Evolutionary conservation across 2,888 invertebrate species (phyloP), one percentile per base, ranked within the genome.

Genomic region (Hypselothyrea guttata): DNA sequence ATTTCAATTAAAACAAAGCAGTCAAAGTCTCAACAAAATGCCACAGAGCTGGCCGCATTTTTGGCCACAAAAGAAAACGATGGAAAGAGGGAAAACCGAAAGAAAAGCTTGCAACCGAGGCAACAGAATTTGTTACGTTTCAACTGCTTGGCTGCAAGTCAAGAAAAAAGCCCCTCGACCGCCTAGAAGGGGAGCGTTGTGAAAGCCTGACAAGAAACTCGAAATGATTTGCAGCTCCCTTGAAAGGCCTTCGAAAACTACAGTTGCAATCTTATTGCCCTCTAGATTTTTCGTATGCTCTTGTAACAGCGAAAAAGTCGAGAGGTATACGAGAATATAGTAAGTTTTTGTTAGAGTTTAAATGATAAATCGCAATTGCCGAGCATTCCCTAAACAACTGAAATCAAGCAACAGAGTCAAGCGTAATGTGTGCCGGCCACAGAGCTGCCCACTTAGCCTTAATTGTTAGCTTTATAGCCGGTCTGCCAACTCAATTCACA

Each of bases 1-100:
- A 77, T 82, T 77, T 75, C 77, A 82, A 82, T 77, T 77, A 77
- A 71, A 82, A 65, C 75, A 71, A 78, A 73, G 57, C 58, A 67
- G 49, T 47, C 66, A 72, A 59, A 69, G 66, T 69, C 71, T 35
- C 33, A 47, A 41, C 54, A 28, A 22, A 31, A 13, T 46, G 55
- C 44, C 48, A 18, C 37, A 57, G 46, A 55, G 30, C 61, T 53
- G 59, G 60, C 63, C 58, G 60, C 73, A 75, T 59, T 63, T 75
- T 71, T 57, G 60, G 58, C 73, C 75, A 71, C 73, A 78, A 60
- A 18, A 49, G 46, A 53, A 44, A 48, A 45, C 22, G 34, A 16
- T 27, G 12, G 46, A 12, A 15, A 18, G 18, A 37, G 38, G 22
- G 16, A 46, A n/a, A 45, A 58, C 13, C 31, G 34, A 55, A 48